Conservation (phyloP, 2,888 invertebrate genomes). For the Drosophila falleni region DNA sequence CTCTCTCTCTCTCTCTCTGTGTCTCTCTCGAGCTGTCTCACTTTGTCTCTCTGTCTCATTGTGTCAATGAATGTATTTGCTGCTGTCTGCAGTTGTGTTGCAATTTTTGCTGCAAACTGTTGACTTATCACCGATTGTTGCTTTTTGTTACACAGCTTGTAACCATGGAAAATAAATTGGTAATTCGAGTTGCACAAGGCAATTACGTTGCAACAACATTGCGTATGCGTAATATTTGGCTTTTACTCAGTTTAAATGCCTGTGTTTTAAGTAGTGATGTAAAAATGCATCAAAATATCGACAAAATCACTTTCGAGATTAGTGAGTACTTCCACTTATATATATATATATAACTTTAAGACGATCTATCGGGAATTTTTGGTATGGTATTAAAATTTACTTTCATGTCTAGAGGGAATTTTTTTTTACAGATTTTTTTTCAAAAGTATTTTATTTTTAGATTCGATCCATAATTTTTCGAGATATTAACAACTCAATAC, state of each 20-base stretch:
- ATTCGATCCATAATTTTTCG: no score
- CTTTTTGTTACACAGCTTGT: constrained; percentile 38
- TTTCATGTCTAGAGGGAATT: no score
- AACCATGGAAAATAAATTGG: constrained; percentile 46
- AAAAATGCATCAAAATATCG: no score
- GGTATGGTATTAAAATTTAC: no score
- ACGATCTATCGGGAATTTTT: no score
- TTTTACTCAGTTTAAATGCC: neutral
- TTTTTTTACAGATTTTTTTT: no score
- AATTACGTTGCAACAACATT: constrained; percentile 49
- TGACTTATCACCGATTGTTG: constrained; percentile 34
- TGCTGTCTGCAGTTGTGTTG: constrained; percentile 20
- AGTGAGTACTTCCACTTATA: no score
- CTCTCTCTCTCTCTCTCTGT: neutral
- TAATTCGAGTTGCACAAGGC: constrained; percentile 43
- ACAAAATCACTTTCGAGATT: no score
- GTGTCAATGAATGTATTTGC: neutral
- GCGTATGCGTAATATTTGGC: constrained; percentile 30
- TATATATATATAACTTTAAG: no score
- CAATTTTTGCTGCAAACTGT: constrained; percentile 39
- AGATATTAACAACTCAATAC: no score
- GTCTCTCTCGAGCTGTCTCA: neutral
- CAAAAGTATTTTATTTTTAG: no score
- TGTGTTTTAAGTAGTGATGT: neutral
- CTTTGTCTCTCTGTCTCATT: neutral